Conservation (phyloP, 2,888 invertebrate species). For the Blastobasis adustella region DNA sequence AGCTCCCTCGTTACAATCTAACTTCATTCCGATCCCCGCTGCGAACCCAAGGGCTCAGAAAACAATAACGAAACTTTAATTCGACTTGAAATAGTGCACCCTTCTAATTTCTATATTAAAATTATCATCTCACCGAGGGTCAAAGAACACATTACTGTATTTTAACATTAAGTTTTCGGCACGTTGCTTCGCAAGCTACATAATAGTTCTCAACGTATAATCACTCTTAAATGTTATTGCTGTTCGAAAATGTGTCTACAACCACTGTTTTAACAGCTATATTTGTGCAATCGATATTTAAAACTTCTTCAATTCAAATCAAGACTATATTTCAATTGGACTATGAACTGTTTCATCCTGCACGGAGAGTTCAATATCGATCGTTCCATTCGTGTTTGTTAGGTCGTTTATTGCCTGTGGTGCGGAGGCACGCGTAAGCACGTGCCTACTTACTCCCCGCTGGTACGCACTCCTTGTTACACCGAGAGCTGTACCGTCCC, state of each 20-base stretch:
- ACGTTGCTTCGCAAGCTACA: conserved; percentile 50
- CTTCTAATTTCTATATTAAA: conserved; percentile 60
- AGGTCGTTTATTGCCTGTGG: conserved; percentile 20
- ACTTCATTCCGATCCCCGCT: conserved; percentile 24
- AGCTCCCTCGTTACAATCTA: conserved; percentile 1
- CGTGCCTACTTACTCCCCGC: conserved; percentile 66
- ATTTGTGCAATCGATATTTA: conserved; percentile 30
- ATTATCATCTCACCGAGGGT: conserved; percentile 57
- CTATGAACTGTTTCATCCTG: conserved; percentile 10
- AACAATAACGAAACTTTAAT: conserved; percentile 63
- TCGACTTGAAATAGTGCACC: conserved; percentile 56
- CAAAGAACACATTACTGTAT: conserved; percentile 64
- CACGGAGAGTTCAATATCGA: conserved; percentile 22
- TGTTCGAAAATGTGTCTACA: neutral
- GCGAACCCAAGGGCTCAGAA: conserved; percentile 34
- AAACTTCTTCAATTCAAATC: conserved; percentile 35
- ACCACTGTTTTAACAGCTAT: conserved; percentile 32
- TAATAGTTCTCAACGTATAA: conserved; percentile 35
- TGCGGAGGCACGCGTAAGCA: conserved; percentile 58
- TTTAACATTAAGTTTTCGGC: conserved; percentile 58
- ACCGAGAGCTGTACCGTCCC: conserved; percentile 63
- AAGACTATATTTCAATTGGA: conserved; percentile 10
- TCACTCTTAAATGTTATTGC: no score
- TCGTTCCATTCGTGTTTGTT: conserved; percentile 12
- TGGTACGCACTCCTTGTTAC: conserved; percentile 72